Conservation (phyloP, 2,113 vertebrate species). For the Corythornis madagascariensis region DNA sequence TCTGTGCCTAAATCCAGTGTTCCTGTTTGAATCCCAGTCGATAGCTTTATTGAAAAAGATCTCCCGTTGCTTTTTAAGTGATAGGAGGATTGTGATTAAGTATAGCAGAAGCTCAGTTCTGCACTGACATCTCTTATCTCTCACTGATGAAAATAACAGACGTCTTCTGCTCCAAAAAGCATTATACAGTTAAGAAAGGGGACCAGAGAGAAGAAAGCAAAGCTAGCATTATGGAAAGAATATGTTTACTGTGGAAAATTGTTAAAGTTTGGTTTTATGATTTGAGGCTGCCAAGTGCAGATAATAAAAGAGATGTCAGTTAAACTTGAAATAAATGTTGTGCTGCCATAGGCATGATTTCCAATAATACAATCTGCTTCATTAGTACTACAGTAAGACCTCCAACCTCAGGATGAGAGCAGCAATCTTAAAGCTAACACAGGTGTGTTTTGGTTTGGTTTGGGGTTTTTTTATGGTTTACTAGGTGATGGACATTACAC, state of each 20-base stretch:
- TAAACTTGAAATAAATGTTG: neutral
- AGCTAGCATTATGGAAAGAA: neutral
- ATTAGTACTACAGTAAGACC: neutral
- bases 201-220: neutral
- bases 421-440: neutral
- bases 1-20: conserved; percentile 1
- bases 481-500: neutral
- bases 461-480: neutral
- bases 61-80: conserved; percentile 25
- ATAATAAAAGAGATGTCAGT: neutral
- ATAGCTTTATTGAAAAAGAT: conserved; percentile 37
- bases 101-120: neutral
- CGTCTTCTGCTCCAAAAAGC: neutral
- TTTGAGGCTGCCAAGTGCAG: neutral
- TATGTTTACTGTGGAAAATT: neutral
- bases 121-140: neutral
- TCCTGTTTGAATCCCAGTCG: neutral
- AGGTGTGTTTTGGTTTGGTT: neutral
- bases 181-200: neutral
- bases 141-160: neutral
- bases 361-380: neutral
- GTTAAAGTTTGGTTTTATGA: neutral
- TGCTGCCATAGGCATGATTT: neutral
- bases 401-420: neutral
- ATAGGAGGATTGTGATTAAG: conserved; percentile 24